phyloP scores from a whole-genome alignment of 2,797 vertebrate species.

The Mormyrus proboscirostris region DNA sequence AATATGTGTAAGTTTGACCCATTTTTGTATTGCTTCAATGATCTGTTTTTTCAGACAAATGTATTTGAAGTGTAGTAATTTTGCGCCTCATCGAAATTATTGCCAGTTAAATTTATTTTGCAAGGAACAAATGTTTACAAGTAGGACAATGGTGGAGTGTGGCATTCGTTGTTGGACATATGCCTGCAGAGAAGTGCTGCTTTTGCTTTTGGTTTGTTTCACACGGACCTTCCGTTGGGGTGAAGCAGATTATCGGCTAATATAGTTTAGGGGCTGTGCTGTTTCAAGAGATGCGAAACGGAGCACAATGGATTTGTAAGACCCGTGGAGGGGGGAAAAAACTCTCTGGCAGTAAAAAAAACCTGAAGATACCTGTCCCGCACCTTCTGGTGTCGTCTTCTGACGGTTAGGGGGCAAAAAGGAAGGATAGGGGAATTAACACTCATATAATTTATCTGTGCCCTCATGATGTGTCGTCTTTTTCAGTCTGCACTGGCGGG shows the following conservation, averaged over 20 bases:
- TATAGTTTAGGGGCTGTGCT: slow-evolving; percentile 70
- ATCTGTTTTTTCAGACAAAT: background rate
- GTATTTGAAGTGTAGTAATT: slow-evolving; percentile 31
- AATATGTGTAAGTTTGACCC: slow-evolving; percentile 28
- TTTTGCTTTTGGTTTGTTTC: slow-evolving; percentile 65
- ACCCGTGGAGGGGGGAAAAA: slow-evolving; percentile 39
- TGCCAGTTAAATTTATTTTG: slow-evolving; percentile 29
- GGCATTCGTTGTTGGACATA: slow-evolving; percentile 49
- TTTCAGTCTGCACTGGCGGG: slow-evolving; percentile 30
- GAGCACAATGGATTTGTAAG: slow-evolving; percentile 53
- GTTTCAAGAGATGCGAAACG: slow-evolving; percentile 53
- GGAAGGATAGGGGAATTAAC: slow-evolving; percentile 31
- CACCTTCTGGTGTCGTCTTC: slow-evolving; percentile 46
- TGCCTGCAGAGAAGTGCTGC: slow-evolving; percentile 49
- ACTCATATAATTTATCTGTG: slow-evolving; percentile 41
- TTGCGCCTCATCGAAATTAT: slow-evolving; percentile 33
- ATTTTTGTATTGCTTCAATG: background rate
- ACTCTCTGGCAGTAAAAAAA: slow-evolving; percentile 42
- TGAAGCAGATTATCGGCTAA: slow-evolving; percentile 74
- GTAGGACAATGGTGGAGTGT: slow-evolving; percentile 35
- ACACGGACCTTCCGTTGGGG: slow-evolving; percentile 73
- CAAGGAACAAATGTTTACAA: slow-evolving; percentile 41
- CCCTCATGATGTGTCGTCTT: slow-evolving; percentile 43
- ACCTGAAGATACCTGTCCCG: slow-evolving; percentile 54
- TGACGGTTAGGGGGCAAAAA: slow-evolving; percentile 16